phyloP scores from a whole-genome alignment of 1,140 invertebrate genomes.

The Heliconius melpomene region DNA sequence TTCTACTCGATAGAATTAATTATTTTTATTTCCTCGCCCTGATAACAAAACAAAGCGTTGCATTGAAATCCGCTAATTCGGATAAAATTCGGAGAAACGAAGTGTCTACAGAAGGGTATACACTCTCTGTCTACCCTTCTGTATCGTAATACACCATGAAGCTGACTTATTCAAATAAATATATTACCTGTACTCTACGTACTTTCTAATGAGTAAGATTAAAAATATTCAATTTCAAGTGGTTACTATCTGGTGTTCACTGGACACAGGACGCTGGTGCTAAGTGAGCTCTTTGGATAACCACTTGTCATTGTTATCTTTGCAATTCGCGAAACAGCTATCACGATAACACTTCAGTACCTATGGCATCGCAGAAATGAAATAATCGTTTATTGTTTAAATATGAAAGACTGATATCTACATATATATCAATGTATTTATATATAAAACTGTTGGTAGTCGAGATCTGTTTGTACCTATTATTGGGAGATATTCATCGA shows the following conservation, averaged over 20 bases:
- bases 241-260: neutral
- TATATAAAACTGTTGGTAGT: neutral
- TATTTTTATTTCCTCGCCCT: no score
- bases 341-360: neutral
- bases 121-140: no score
- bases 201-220: neutral
- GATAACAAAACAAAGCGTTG: no score
- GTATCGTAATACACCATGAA: no score
- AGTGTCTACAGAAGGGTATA: no score
- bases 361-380: neutral
- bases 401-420: neutral
- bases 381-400: slow-evolving; percentile 4
- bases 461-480: neutral
- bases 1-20: no score
- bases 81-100: no score
- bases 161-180: no score
- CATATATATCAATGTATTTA: neutral
- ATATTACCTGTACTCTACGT: no score
- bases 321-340: slow-evolving; percentile 21
- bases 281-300: slow-evolving; percentile 17
- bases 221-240: neutral
- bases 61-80: no score
- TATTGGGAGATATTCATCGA: neutral
- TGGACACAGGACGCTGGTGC: neutral
- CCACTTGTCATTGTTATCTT: slow-evolving; percentile 25